These are phyloP conservation scores for Barypeithes pellucidus DNA, from an alignment of 2,888 invertebrate genomes.

Conservation along the genomic window DNA sequence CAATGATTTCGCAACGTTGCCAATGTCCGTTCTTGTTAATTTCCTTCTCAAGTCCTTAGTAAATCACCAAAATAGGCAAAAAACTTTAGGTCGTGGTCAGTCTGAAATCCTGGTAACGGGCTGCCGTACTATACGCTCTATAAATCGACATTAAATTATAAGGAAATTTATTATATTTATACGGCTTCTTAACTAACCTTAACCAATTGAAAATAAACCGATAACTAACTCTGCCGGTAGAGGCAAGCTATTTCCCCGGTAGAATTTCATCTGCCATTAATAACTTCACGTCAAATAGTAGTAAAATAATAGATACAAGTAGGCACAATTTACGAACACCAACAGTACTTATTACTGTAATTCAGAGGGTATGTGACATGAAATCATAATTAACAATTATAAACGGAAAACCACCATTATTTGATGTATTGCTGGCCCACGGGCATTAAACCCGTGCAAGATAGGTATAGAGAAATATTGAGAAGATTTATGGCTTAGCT, in stretches of 20 bases:
- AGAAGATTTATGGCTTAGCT: too few species aligned
- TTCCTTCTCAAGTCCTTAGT: too few species aligned
- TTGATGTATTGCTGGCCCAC: too few species aligned
- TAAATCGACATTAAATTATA: not conserved
- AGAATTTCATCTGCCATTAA: constrained; percentile 23
- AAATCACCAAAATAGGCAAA: too few species aligned
- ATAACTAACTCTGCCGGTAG: constrained; percentile 27
- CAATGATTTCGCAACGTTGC: too few species aligned
- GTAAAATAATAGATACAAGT: constrained; percentile 24
- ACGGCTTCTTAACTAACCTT: constrained; percentile 28
- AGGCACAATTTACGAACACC: constrained; percentile 24
- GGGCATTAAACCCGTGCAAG: too few species aligned
- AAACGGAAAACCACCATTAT: too few species aligned
- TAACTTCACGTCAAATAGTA: constrained; percentile 30
- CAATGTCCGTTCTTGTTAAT: too few species aligned
- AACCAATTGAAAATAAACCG: constrained; percentile 32
- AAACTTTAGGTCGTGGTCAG: too few species aligned
- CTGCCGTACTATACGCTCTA: too few species aligned
- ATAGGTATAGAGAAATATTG: too few species aligned
- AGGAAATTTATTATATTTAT: constrained; percentile 9
- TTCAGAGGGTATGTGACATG: constrained; percentile 27
- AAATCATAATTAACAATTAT: constrained; percentile 22
- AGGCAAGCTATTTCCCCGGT: constrained; percentile 20
- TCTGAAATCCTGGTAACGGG: too few species aligned
- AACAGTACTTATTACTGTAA: constrained; percentile 17